phyloP scores from a whole-genome alignment of 2,113 vertebrate genomes.

The Actinemys pallida region DNA sequence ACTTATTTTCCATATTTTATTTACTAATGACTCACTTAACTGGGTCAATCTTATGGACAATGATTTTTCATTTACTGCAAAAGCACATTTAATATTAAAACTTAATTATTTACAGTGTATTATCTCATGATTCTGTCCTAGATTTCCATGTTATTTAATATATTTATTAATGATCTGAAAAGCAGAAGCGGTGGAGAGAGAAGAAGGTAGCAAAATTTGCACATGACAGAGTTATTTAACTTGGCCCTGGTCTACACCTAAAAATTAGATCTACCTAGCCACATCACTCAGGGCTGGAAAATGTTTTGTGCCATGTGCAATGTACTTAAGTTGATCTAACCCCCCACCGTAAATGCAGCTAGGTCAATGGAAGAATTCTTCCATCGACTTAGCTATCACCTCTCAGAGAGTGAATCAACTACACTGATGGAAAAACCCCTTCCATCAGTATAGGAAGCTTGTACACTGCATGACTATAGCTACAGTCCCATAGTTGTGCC shows the following conservation, averaged over 20 bases:
- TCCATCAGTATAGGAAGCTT: background rate
- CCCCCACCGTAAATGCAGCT: background rate
- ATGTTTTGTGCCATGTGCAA: background rate
- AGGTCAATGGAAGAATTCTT: background rate
- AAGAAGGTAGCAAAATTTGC: background rate
- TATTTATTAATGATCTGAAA: background rate
- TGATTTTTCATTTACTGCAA: slow-evolving; percentile 14
- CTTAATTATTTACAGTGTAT: background rate
- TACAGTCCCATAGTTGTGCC: background rate
- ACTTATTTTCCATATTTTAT: background rate
- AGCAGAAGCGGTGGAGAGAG: background rate
- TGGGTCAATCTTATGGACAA: background rate
- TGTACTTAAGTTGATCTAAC: background rate
- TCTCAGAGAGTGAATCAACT: background rate
- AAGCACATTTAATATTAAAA: background rate
- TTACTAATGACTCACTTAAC: background rate
- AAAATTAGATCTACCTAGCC: background rate
- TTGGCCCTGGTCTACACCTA: background rate
- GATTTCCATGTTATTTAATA: background rate
- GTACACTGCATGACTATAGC: background rate
- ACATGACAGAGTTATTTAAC: background rate
- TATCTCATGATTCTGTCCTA: background rate
- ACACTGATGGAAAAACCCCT: background rate
- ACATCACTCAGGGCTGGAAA: background rate
- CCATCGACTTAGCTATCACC: background rate